These are phyloP conservation scores for Nomada fucata DNA, from an alignment of 2,888 invertebrate genomes.

Conservation along the genomic window DNA sequence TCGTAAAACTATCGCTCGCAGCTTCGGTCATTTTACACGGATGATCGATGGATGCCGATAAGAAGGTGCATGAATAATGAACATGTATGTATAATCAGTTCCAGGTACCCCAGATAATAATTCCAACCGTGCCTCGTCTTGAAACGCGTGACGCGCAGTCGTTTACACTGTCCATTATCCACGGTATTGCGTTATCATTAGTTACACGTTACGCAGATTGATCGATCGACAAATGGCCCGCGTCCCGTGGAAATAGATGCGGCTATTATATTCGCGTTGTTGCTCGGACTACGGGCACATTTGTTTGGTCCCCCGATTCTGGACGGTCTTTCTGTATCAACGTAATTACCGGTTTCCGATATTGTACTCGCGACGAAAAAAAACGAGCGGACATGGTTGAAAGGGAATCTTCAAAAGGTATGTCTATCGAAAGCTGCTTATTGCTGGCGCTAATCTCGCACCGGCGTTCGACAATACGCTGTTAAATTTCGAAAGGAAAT, in stretches of 20 bases:
- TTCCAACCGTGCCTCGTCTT: constrained; percentile 61
- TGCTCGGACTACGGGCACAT: constrained; percentile 34
- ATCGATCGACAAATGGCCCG: constrained; percentile 58
- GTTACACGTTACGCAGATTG: constrained; percentile 35
- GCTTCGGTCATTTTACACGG: constrained; percentile 27
- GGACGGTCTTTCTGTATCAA: constrained; percentile 29
- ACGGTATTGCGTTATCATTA: constrained; percentile 34
- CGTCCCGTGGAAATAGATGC: constrained; percentile 47
- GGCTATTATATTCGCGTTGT: constrained; percentile 46
- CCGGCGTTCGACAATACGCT: too few relatives aligned
- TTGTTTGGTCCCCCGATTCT: constrained; percentile 29
- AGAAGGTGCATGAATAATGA: constrained; percentile 62
- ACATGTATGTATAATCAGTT: constrained; percentile 46
- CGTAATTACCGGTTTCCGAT: constrained; percentile 40
- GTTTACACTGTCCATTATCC: constrained; percentile 55
- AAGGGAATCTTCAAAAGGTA: neutral
- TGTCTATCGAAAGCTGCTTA: too few relatives aligned
- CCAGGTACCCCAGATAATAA: constrained; percentile 64
- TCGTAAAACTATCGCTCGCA: constrained; percentile 33
- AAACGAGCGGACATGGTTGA: neutral
- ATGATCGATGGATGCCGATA: constrained; percentile 59
- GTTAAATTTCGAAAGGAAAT: too few relatives aligned
- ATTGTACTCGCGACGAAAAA: neutral
- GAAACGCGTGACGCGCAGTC: constrained; percentile 37
- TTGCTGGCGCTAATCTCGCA: too few relatives aligned